phyloP scores from a whole-genome alignment of 1,140 invertebrate species.

The Drosophila nannoptera region DNA sequence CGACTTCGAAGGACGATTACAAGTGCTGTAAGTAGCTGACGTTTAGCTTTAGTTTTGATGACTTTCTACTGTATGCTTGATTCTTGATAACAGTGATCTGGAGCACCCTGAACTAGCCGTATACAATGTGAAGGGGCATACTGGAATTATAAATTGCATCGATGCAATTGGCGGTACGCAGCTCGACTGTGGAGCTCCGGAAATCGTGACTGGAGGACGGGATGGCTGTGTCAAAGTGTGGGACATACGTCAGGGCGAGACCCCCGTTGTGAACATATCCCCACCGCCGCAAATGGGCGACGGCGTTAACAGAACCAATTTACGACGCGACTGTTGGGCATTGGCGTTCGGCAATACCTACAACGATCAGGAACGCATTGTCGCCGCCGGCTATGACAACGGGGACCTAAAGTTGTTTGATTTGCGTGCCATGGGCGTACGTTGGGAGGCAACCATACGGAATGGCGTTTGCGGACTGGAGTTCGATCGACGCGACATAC shows the following conservation, averaged over 20 bases:
- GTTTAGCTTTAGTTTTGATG: too few species aligned
- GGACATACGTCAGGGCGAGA: conserved; percentile 94
- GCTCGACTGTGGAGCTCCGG: conserved; percentile 92
- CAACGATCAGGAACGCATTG: conserved; percentile 89
- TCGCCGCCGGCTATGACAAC: conserved; percentile 96
- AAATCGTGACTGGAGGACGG: conserved; percentile 95
- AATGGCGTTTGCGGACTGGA: conserved; percentile 95
- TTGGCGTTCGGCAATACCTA: conserved; percentile 94
- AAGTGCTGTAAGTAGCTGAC: conserved; percentile 85
- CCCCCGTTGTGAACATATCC: conserved; percentile 93
- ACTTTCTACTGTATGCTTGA: background rate
- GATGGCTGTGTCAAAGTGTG: conserved; percentile 97
- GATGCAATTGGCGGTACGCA: conserved; percentile 94
- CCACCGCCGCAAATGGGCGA: conserved; percentile 83
- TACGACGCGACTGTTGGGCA: conserved; percentile 90
- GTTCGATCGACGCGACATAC: conserved; percentile 96
- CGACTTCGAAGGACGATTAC: conserved; percentile 92
- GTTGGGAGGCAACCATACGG: conserved; percentile 95
- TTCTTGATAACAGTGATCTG: conserved; percentile 84
- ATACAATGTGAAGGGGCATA: conserved; percentile 91
- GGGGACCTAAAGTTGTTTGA: conserved; percentile 98
- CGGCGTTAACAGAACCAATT: conserved; percentile 80
- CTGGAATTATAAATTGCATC: conserved; percentile 93
- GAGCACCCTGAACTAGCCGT: conserved; percentile 85
- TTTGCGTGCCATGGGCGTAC: conserved; percentile 88